Evolutionary conservation across 2,113 vertebrate species (phyloP), one percentile per base, ranked within the genome.

Genomic region (Willisornis vidua): DNA sequence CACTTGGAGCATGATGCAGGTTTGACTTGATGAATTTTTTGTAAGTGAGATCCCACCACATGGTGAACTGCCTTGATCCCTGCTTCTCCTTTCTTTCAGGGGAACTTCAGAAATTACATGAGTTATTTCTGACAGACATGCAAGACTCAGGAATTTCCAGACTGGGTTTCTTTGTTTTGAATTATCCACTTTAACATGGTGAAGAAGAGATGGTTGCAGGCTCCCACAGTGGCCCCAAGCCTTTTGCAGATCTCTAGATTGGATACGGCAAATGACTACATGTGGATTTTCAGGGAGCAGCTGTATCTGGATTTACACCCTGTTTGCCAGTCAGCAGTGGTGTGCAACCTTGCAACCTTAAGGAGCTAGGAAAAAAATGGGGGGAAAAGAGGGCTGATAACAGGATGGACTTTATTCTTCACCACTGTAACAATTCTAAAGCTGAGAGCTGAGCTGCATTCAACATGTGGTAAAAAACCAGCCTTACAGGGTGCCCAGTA

Each of bases 301-400:
- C 12, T 41, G 26, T 7, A 14, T 66, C 31, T 49, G 35, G 26
- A 55, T 35, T 61, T 61, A n/a, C 14, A 13, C 26, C 20, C 15
- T 2, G 1, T 59, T 43, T 58, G 65, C 17, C 37, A 13, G 29
- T 28, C 43, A 48, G 19, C 19, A 78, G 7, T 4, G 14, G 14
- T 51, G 22, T 49, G 20, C 25, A 63, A 23, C 16, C 24, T 15
- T 19, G 39, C 25, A 58, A 33, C 7, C 19, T 22, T 16, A 37
- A 31, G 77, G 35, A 55, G 6, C 6, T 35, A 74, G 62, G 12
- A 37, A 37, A 61, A 58, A 46, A 48, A 41, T 57, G 25, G 5
- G 5, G 13, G 10, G 0, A 4, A 13, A 45, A 48, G 43, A 24
- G 4, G 25, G 4, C 19, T 41, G 9, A 33, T 22, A 59, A 1